Conservation (phyloP, 2,113 vertebrate genomes). For the Nycticorax nycticorax region DNA sequence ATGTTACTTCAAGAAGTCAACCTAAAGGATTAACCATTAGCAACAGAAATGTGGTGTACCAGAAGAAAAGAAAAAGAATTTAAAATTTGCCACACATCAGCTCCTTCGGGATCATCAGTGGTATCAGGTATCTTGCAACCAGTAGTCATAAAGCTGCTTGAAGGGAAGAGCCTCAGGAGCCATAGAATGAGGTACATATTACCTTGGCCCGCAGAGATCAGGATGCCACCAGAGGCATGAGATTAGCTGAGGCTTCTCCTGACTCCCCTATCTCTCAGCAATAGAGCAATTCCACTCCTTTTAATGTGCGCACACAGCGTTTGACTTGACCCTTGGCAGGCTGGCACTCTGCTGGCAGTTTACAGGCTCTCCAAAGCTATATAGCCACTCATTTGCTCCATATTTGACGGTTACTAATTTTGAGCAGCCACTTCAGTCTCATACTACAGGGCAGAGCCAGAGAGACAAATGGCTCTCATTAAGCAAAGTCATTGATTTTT, state of each 20-base stretch:
- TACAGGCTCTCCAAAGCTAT: not conserved
- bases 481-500: not conserved
- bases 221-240: not conserved
- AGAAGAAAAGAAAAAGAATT: not conserved
- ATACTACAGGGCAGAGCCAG: not conserved
- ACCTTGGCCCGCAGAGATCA: not conserved
- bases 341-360: not conserved
- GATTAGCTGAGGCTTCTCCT: not conserved
- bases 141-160: not conserved
- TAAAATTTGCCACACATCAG: not conserved
- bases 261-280: not conserved
- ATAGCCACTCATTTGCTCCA: not conserved
- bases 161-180: not conserved
- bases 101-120: not conserved
- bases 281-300: not conserved
- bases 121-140: not conserved
- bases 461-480: not conserved
- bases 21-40: not conserved
- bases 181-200: not conserved
- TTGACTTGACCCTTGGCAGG: not conserved
- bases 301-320: not conserved
- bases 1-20: not conserved
- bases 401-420: not conserved
- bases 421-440: not conserved
- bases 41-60: not conserved